Base-by-base conservation (phyloP, 2,113 vertebrate species). In the Coptodon bakossiorum region DNA sequence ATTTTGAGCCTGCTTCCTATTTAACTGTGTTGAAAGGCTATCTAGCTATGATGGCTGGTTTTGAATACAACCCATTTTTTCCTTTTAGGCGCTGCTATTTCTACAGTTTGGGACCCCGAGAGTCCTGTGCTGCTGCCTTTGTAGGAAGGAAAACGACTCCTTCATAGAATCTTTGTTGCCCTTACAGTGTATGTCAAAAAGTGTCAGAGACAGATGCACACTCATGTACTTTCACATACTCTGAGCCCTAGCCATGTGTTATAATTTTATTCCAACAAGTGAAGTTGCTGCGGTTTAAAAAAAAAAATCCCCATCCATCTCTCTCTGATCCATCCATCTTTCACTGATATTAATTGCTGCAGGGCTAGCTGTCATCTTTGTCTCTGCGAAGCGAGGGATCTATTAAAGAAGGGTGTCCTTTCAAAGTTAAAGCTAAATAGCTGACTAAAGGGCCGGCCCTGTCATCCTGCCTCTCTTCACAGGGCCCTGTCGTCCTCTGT, bases 351-450 rank as follows among this genome's bases (percentile, higher is more conserved):
- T 94, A 94, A 95, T 94, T 94, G 92, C 93, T 92, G 89, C 90
- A 86, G 93, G 92, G 88, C 89, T 87, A 29, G 81, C 86, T 89
- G 90, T 94, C 91, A 80, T 79, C 89, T 94, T 89, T 92, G 90
- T 88, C 89, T 92, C 82, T 93, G 79, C 83, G 68, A 91, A 84
- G 88, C 59, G 5, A 84, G 84, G 83, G 90, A 87, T 93, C 90
- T 92, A 91, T 90, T 94, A 93, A 91, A 93, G 90, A 89, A 90
- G 59, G 82, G 86, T 87, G 92, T 94, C 90, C 90, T 93, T 92
- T 94, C 90, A 95, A 93, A 94, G 94, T 93, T 92, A 84, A 89
- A 92, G 79, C 82, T 92, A 93, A 94, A 95, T 88, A 89, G 91
- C 92, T 91, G 92, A 95, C 92, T 91, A 92, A 90, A 93, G 89